Percentiles rank a stretch among this genome's conserved stretches.
phyloP scores from a whole-genome alignment of 30 jellyfish, hydroid and myxozoan species.

The Turritopsis dohrnii region DNA sequence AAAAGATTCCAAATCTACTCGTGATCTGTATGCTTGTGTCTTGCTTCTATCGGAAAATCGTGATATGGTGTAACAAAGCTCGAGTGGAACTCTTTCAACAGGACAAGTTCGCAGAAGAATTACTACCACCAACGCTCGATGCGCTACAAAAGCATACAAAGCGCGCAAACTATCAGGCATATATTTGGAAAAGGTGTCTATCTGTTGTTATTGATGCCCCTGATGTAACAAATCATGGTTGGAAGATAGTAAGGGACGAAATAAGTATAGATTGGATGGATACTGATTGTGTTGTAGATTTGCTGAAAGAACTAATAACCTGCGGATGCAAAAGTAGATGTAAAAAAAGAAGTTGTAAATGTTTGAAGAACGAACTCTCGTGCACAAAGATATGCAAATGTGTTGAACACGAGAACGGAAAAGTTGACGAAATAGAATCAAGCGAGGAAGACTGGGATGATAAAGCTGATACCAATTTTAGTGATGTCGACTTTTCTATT shows the following conservation, averaged over 20 bases:
- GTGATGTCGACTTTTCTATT: slow-evolving; percentile 9
- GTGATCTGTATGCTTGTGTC: slow-evolving; percentile 22
- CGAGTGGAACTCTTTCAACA: slow-evolving; percentile 6
- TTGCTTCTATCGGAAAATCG: slow-evolving; percentile 22
- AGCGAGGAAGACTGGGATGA: neutral
- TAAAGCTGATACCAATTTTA: too few species aligned
- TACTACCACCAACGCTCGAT: too few species aligned
- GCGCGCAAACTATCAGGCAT: slow-evolving; percentile 48
- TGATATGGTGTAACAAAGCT: slow-evolving; percentile 6
- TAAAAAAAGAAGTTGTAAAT: slow-evolving; percentile 43
- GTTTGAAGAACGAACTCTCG: slow-evolving; percentile 25
- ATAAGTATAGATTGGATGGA: slow-evolving; percentile 48
- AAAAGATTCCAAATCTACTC: slow-evolving; percentile 11
- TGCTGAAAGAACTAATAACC: neutral
- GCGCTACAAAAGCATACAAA: too few species aligned
- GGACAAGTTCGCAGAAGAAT: slow-evolving; percentile 1
- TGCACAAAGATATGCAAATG: slow-evolving; percentile 52
- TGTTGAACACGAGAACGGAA: slow-evolving; percentile 26
- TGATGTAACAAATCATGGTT: slow-evolving; percentile 33
- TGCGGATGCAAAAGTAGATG: slow-evolving; percentile 48
- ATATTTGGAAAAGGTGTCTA: slow-evolving; percentile 39
- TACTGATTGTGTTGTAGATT: neutral
- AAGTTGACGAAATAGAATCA: neutral
- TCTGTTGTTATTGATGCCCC: slow-evolving; percentile 38
- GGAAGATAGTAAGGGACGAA: slow-evolving; percentile 38